Base-by-base conservation (phyloP, 1,140 invertebrate genomes). In the Drosophila oshimai region DNA sequence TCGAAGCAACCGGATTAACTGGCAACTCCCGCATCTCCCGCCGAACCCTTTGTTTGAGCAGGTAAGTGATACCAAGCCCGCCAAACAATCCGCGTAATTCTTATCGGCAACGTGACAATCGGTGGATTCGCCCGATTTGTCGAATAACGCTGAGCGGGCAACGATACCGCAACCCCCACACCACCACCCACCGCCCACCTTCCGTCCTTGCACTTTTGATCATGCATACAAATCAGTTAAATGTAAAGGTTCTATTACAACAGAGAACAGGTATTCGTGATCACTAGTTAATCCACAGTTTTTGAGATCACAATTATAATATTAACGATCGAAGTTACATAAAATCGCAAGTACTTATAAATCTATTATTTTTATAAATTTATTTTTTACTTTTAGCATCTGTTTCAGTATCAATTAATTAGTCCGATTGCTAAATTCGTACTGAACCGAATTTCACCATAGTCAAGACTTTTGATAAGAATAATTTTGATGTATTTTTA, bases 31-130 rank as follows among this genome's bases (percentile, higher is more conserved):
- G 9, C 10, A n/a, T 24, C 31, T 53, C 26, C 26, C 26, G 15
- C 54, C 26, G 36, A 41, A 20, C 17, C 54, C 13, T 24, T 61
- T 61, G 20, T 24, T 61, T 61, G 20, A 10, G 26, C 18, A 61
- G 24, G 58, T 61, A 42, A 42, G 54, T 61, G 26, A 28, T 22
- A 51, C 9, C 12, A 22, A 15, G 18, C 12, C 12, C 17, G 18
- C 17, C 53, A 33, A 55, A 17, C 18, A 33, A 17, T 50, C 10
- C 13, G n/a, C 26, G 12, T 10, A 61, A 2, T 12, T 20, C 42
- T 74, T 77, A 77, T 77, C 74, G 64, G 33, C 53, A 37, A 73
- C 60, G 47, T 79, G 75, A 39, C 28, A 46, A 41, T 50, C 28
- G 15, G n/a, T 44, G 28, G 31, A 22, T 22, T 50, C 28, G 15